phyloP scores from a whole-genome alignment of 2,888 invertebrate genomes.

The Lathronympha strigana region DNA sequence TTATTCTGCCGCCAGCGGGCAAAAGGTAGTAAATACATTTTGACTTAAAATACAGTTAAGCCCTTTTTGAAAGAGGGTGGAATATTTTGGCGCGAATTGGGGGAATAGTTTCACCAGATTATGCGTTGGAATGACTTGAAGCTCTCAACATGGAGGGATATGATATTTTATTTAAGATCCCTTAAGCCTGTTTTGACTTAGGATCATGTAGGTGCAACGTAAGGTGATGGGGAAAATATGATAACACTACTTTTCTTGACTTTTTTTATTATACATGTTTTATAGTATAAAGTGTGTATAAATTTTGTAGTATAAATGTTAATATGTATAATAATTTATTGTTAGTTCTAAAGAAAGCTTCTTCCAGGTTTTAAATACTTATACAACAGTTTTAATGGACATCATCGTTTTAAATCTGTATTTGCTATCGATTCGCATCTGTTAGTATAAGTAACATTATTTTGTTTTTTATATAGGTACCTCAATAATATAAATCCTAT shows the following conservation, averaged over 20 bases:
- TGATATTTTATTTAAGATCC: constrained; percentile 40
- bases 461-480: too few species aligned
- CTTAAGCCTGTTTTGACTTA: constrained; percentile 35
- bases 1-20: neutral
- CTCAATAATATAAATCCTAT: too few species aligned
- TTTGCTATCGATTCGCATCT: too few species aligned
- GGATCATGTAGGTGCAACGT: constrained; percentile 8
- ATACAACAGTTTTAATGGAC: too few species aligned
- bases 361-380: too few species aligned
- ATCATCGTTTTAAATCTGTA: too few species aligned
- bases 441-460: too few species aligned
- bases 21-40: constrained; percentile 3
- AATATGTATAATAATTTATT: too few species aligned
- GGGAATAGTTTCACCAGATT: constrained; percentile 42
- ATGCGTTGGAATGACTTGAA: constrained; percentile 32
- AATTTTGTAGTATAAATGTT: too few species aligned
- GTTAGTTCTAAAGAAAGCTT: too few species aligned
- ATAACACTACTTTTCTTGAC: neutral
- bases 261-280: too few species aligned
- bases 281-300: too few species aligned
- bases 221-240: constrained; percentile 4
- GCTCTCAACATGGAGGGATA: constrained; percentile 30
- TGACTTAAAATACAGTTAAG: neutral
- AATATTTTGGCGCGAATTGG: constrained; percentile 35
- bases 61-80: neutral